Conservation (phyloP, 2,797 vertebrate species). For the Toxotes lorentzi region DNA sequence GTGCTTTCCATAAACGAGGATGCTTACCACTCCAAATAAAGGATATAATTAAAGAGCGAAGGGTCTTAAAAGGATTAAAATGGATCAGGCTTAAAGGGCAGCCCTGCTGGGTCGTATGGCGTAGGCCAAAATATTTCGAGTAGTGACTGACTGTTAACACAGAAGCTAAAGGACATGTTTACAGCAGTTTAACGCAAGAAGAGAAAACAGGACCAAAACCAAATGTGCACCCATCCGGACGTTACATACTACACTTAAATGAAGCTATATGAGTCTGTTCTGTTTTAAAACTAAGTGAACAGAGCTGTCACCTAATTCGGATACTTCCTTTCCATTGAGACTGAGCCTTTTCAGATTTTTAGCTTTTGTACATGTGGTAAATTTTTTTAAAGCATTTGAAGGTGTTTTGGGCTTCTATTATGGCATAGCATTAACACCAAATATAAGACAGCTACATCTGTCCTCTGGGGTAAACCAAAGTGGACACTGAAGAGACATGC, state of each 20-base stretch:
- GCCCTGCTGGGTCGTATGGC: too few species aligned
- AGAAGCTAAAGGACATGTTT: too few species aligned
- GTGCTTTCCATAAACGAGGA: too few species aligned
- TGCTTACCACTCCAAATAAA: too few species aligned
- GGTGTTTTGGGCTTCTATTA: neutral
- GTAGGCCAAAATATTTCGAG: too few species aligned
- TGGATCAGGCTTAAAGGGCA: too few species aligned
- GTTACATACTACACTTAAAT: neutral
- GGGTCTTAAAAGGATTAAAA: too few species aligned
- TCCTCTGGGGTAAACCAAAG: neutral
- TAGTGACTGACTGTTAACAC: too few species aligned
- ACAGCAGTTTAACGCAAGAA: too few species aligned
- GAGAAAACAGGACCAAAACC: too few species aligned
- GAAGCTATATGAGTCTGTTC: neutral
- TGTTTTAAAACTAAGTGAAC: neutral
- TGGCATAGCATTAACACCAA: neutral
- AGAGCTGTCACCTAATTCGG: neutral
- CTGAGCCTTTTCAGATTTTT: neutral
- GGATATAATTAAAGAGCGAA: too few species aligned
- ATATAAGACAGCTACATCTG: neutral
- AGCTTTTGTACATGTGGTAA: neutral
- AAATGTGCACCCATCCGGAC: neutral
- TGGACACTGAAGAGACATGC: neutral
- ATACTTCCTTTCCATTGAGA: constrained; percentile 6
- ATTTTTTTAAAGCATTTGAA: neutral